Conservation (phyloP, 2,888 invertebrate genomes). For the Brachycybe producta region DNA sequence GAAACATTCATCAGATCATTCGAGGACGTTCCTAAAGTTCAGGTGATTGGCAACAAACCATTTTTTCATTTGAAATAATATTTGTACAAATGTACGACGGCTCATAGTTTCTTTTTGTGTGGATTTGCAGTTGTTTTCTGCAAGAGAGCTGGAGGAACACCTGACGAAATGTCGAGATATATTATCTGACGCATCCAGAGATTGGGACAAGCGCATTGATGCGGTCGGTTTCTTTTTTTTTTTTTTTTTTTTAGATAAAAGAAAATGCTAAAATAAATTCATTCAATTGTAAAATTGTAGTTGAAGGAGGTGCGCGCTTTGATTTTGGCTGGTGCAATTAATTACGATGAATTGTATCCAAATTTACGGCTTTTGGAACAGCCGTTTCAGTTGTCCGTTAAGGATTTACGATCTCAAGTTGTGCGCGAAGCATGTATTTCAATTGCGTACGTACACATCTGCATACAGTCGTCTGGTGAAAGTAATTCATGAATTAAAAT, state of each 20-base stretch:
- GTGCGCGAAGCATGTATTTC: conserved; percentile 93
- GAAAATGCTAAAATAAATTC: background rate
- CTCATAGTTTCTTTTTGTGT: conserved; percentile 4
- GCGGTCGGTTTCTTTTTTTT: conserved; percentile 46
- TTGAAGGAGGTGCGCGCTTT: conserved; percentile 73
- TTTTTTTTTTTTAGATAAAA: background rate
- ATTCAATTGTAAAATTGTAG: conserved; percentile 36
- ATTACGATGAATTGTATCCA: conserved; percentile 56
- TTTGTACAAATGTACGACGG: too few species aligned
- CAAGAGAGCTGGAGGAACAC: conserved; percentile 67
- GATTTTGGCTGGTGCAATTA: conserved; percentile 64
- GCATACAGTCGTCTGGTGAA: background rate
- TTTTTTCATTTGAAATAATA: background rate
- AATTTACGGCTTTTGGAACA: conserved; percentile 65
- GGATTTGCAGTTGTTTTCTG: conserved; percentile 53
- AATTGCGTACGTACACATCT: conserved; percentile 49
- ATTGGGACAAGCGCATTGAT: conserved; percentile 92
- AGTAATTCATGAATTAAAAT: background rate
- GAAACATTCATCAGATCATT: conserved; percentile 77
- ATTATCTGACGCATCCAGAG: conserved; percentile 65
- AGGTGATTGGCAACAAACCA: conserved; percentile 30
- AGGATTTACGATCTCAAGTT: conserved; percentile 82
- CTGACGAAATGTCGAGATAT: conserved; percentile 58
- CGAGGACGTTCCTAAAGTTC: conserved; percentile 65
- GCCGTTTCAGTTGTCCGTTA: conserved; percentile 65